Evolutionary conservation across 2,888 invertebrate species (phyloP), one percentile per base, ranked within the genome.

Genomic region (Corythucha ciliata): DNA sequence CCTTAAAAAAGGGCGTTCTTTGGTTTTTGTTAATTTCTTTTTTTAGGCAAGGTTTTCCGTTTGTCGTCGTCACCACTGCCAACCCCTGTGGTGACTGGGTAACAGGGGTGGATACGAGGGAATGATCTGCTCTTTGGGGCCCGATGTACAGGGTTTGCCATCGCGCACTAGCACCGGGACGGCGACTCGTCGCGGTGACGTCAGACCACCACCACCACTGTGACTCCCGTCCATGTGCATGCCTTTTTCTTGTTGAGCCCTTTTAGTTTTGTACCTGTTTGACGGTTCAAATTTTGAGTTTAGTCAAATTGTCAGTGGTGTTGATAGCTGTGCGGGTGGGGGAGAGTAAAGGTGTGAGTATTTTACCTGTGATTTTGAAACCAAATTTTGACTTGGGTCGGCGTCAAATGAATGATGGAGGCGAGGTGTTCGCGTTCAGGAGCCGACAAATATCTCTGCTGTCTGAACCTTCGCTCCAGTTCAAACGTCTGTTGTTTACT

Each of bases 301-400:
- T 29, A 29, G 29, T n/a, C 10, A 10, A 29, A 29, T 29, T 29
- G 8, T 29, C 8, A 10, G 29, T 29, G n/a, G 29, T n/a, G 29
- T 29, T 29, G 29, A 29, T 29, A 10, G 29, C n/a, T n/a, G n/a
- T 7, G 6, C 40, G 40, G n/a, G 18, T 16, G 34, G 34, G 34
- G 34, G 18, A 14, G n/a, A 14, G n/a, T 24, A 7, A 4, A 39
- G 3, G n/a, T 4, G 4, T 12, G 32, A 42, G 26, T 26, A 48
- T 14, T 24, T 63, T 54, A 70, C 69, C 93, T 82, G 68, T 97
- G 97, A 69, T 96, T 96, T 69, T 96, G 96, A 72, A 97, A 98
- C 97, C 97, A 98, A 63, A 98, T 97, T 72, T 96, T 96, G 52
- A 76, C 69, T 73, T 98, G 98, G 2, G 96, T 97, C 0, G 97